Evolutionary conservation across 2,113 vertebrate genomes (phyloP).

Genomic region (Clarias gariepinus): DNA sequence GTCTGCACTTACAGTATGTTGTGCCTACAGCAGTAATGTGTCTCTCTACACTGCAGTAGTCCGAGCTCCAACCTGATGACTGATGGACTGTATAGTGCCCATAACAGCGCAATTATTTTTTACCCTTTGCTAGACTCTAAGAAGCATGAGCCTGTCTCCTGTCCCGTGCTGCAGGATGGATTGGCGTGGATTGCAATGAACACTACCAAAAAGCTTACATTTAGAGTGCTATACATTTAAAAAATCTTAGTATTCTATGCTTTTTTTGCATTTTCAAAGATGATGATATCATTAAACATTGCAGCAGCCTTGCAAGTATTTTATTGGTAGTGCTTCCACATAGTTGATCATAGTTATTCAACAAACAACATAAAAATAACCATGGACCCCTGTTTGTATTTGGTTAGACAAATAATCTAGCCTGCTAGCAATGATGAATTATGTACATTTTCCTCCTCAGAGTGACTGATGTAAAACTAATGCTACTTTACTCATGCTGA

Average conservation of each 20-base stretch:
- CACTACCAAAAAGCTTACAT: background rate
- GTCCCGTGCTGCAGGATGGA: background rate
- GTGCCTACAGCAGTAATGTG: background rate
- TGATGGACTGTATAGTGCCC: slow-evolving; percentile 12
- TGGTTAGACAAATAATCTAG: too few relatives aligned
- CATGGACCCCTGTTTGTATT: too few relatives aligned
- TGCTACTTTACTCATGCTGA: too few relatives aligned
- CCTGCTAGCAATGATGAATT: too few relatives aligned
- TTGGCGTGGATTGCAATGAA: background rate
- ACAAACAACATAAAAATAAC: too few relatives aligned
- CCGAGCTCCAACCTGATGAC: background rate
- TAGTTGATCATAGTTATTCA: too few relatives aligned
- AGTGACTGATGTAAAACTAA: too few relatives aligned
- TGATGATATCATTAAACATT: background rate
- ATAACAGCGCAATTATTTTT: slow-evolving; percentile 19
- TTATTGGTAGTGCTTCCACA: background rate
- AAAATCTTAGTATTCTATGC: background rate
- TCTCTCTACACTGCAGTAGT: slow-evolving; percentile 14
- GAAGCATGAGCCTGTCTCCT: background rate
- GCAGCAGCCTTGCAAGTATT: background rate
- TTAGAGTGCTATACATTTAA: background rate
- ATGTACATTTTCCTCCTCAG: too few relatives aligned
- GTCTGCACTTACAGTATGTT: slow-evolving; percentile 7
- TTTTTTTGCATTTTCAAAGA: background rate
- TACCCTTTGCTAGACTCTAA: background rate